phyloP scores from a whole-genome alignment of 2,797 vertebrate genomes.

The Phaenicophaeus curvirostris region DNA sequence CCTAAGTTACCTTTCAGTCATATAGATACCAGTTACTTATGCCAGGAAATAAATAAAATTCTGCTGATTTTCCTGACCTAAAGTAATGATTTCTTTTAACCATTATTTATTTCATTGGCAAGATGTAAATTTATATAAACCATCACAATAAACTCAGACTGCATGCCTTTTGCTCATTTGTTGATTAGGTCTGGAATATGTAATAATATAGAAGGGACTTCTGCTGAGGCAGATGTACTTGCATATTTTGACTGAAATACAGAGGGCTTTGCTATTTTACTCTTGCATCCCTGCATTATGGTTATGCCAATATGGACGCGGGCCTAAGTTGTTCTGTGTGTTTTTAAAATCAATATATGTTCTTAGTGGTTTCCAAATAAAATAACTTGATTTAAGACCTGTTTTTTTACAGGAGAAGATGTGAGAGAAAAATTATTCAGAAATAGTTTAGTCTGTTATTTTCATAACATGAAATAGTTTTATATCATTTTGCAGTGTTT shows the following conservation, averaged over 20 bases:
- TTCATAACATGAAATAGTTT: background rate
- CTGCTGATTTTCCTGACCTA: background rate
- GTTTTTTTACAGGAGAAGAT: background rate
- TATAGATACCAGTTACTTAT: background rate
- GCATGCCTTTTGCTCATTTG: background rate
- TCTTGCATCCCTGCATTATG: accelerated
- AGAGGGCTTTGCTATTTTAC: background rate
- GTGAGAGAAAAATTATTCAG: background rate
- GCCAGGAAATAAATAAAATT: background rate
- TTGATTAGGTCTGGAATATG: background rate
- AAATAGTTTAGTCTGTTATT: background rate
- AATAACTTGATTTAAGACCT: background rate
- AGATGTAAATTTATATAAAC: background rate
- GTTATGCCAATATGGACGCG: background rate
- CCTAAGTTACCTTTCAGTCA: background rate
- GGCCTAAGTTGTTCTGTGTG: background rate
- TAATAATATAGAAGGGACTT: background rate
- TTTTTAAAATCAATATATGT: background rate
- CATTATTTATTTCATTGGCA: background rate
- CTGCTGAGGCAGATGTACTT: background rate
- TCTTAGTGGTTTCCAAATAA: background rate
- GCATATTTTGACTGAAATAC: background rate
- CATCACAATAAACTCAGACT: background rate
- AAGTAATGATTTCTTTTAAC: background rate
- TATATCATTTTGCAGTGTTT: background rate